These are phyloP conservation scores for Hemithea aestivaria DNA, from an alignment of 2,888 invertebrate species.

Conservation along the genomic window DNA sequence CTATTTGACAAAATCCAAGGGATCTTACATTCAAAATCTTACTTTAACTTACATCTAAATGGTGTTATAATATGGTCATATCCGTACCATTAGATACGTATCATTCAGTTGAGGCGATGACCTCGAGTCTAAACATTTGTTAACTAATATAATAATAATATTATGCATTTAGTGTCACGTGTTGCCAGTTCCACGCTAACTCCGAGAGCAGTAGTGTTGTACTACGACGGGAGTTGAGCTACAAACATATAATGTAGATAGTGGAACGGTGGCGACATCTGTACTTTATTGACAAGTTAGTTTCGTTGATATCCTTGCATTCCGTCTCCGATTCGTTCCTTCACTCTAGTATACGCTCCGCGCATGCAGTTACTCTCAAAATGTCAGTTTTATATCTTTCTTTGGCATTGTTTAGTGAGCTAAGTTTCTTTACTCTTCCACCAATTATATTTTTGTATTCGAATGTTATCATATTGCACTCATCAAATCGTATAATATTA, in stretches of 20 bases:
- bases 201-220: conserved; percentile 55
- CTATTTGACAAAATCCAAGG: conserved; percentile 47
- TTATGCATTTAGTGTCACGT: conserved; percentile 49
- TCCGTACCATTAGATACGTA: conserved; percentile 38
- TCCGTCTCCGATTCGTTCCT: conserved; percentile 48
- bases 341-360: conserved; percentile 48
- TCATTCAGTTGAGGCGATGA: conserved; percentile 43
- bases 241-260: conserved; percentile 47
- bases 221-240: conserved; percentile 57
- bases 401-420: conserved; percentile 78
- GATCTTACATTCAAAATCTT: conserved; percentile 36
- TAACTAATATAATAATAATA: conserved; percentile 51
- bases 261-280: conserved; percentile 37
- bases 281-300: conserved; percentile 35
- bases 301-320: conserved; percentile 53
- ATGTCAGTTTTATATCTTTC: conserved; percentile 62
- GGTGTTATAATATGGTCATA: conserved; percentile 66
- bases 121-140: conserved; percentile 49
- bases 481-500: conserved; percentile 41
- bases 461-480: conserved; percentile 67
- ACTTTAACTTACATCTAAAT: conserved; percentile 52
- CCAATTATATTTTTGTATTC: conserved; percentile 32
- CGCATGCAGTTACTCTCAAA: conserved; percentile 48
- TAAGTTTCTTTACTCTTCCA: conserved; percentile 54
- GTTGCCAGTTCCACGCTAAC: conserved; percentile 47